phyloP scores from a whole-genome alignment of 1,140 invertebrate species.

The Planococcus citri region DNA sequence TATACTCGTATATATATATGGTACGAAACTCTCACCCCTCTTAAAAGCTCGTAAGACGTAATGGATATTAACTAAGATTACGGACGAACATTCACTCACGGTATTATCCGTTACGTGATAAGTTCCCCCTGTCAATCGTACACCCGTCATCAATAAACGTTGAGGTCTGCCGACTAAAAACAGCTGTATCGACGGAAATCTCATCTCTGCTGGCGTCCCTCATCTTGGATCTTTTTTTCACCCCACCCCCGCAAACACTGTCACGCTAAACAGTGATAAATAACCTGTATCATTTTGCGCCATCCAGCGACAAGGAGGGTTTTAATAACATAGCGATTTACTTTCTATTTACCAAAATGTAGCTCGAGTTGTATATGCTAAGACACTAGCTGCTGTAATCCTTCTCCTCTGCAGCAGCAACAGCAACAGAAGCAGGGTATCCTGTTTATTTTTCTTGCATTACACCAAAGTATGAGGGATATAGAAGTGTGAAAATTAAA shows the following conservation, averaged over 20 bases:
- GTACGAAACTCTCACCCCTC: background rate
- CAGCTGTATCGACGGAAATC: background rate
- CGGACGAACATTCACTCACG: background rate
- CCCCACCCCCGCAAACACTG: background rate
- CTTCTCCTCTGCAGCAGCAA: too few relatives aligned
- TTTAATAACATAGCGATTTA: background rate
- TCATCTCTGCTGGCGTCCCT: too few relatives aligned
- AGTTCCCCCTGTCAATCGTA: background rate
- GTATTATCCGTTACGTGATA: background rate
- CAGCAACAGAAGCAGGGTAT: background rate
- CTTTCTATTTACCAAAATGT: background rate
- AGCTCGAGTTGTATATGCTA: too few relatives aligned
- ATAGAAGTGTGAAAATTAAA: too few relatives aligned
- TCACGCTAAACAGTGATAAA: conserved; percentile 1
- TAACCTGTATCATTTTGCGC: conserved; percentile 1
- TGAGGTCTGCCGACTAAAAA: conserved; percentile 1
- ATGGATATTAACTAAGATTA: conserved; percentile 8
- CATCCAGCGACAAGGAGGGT: too few relatives aligned
- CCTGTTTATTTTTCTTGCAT: background rate
- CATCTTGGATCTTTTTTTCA: too few relatives aligned
- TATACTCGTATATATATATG: too few relatives aligned
- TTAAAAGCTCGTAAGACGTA: background rate
- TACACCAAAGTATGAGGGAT: too few relatives aligned
- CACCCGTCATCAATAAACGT: conserved; percentile 6
- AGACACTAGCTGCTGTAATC: too few relatives aligned